These are phyloP conservation scores for Macropis europaea DNA, from an alignment of 2,888 invertebrate species.

Conservation along the genomic window DNA sequence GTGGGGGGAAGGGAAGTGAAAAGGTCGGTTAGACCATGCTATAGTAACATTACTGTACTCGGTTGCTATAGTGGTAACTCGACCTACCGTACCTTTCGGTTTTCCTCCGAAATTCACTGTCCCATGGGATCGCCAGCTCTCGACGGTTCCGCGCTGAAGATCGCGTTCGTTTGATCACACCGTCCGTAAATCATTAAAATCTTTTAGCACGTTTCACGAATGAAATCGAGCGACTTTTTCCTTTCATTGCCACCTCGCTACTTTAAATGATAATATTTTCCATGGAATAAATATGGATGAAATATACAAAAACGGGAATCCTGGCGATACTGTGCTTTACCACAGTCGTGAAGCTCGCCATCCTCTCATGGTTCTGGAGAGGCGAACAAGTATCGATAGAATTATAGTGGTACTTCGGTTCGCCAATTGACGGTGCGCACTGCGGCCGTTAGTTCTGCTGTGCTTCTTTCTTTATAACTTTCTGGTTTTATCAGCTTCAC, in stretches of 20 bases:
- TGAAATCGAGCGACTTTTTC: slow-evolving; percentile 12
- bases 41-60: slow-evolving; percentile 19
- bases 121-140: slow-evolving; percentile 61
- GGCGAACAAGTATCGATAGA: slow-evolving; percentile 8
- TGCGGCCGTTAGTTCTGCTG: slow-evolving; percentile 52
- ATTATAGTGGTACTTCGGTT: slow-evolving; percentile 12
- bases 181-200: slow-evolving; percentile 66
- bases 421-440: slow-evolving; percentile 46
- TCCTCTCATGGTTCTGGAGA: background rate
- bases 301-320: background rate
- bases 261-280: background rate
- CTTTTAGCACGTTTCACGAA: slow-evolving; percentile 50
- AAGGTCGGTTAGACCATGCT: slow-evolving; percentile 55
- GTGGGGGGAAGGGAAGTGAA: slow-evolving; percentile 48
- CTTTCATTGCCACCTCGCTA: background rate
- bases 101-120: slow-evolving; percentile 68
- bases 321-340: background rate
- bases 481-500: slow-evolving; percentile 42
- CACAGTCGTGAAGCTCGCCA: background rate
- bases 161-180: slow-evolving; percentile 65
- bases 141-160: slow-evolving; percentile 55
- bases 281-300: background rate
- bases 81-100: slow-evolving; percentile 63
- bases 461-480: slow-evolving; percentile 55
- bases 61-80: slow-evolving; percentile 46